Evolutionary conservation across 1,140 invertebrate species (phyloP), one percentile per base, ranked within the genome.

Genomic region (Antheraea mylitta): DNA sequence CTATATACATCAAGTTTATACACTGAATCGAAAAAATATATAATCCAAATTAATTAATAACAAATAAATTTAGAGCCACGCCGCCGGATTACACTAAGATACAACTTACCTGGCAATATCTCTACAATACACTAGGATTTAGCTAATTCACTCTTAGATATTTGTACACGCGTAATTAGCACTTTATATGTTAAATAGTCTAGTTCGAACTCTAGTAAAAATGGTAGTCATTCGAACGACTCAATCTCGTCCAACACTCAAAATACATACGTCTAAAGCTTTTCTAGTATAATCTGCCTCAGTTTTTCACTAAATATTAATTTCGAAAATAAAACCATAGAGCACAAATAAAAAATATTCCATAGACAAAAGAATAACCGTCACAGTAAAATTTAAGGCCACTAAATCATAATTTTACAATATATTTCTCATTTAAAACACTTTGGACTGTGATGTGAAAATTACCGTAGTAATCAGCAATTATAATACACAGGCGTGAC

Each of bases 41-140:
- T 80, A 86, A 87, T 87, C 82, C 86, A 89, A 90, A 90, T 86
- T 85, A 89, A 89, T 85, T 85, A 89, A 89, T 85, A 89, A 88
- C 81, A 82, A 86, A 72, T 77, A 70, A 75, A 79, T 74, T 83
- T 73, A 66, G 69, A 79, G 80, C 75, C 80, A 78, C 83, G 73
- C 83, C 76, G 73, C 84, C 81, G 81, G 75, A 73, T 64, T 68
- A 62, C 64, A 73, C 69, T 77, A 70, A 67, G 69, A 76, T 65
- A 77, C 78, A 77, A 81, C 68, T 63, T 64, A 42, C 64, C 75
- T 76, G 48, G 78, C 74, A 78, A 72, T 78, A 75, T 74, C 60
- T 67, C 75, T 85, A 83, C 22, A 4, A 30, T 30, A 30, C 76
- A 79, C 84, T 87, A 87, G 71, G 78, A 83, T 83, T 86, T 88